phyloP scores from a whole-genome alignment of 2,888 invertebrate species.

The Megastigmus dorsalis region DNA sequence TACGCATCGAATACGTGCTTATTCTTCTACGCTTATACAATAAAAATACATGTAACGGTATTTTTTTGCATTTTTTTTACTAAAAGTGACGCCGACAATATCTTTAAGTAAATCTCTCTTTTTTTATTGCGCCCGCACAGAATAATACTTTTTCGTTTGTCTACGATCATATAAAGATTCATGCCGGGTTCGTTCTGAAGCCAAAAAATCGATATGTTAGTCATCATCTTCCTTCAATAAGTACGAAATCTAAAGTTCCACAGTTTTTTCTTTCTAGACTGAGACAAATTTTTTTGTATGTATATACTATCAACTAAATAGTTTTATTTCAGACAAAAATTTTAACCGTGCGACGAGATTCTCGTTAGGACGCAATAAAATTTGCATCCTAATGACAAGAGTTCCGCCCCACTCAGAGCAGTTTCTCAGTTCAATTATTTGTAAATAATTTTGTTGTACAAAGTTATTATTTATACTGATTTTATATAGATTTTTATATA shows the following conservation, averaged over 20 bases:
- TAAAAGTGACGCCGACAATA: conserved; percentile 29
- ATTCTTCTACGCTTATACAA: conserved; percentile 35
- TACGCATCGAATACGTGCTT: conserved; percentile 3
- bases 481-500: not conserved
- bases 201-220: no score
- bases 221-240: conserved; percentile 38
- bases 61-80: conserved; percentile 17
- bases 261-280: not conserved
- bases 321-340: not conserved
- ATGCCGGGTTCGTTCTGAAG: conserved; percentile 11
- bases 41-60: conserved; percentile 53
- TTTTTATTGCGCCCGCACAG: conserved; percentile 39
- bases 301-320: conserved; percentile 32
- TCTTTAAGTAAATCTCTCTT: conserved; percentile 43
- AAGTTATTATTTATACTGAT: not conserved
- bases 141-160: conserved; percentile 47
- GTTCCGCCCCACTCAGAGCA: not conserved
- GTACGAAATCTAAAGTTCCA: conserved; percentile 47
- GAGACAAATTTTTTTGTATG: conserved; percentile 23
- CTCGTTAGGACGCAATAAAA: not conserved
- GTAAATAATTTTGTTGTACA: not conserved
- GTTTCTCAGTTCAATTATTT: not conserved
- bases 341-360: not conserved
- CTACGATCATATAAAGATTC: conserved; percentile 26
- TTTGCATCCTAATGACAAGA: not conserved